These are phyloP conservation scores for Lampropteryx suffumata DNA, from an alignment of 2,888 invertebrate genomes.

Conservation along the genomic window DNA sequence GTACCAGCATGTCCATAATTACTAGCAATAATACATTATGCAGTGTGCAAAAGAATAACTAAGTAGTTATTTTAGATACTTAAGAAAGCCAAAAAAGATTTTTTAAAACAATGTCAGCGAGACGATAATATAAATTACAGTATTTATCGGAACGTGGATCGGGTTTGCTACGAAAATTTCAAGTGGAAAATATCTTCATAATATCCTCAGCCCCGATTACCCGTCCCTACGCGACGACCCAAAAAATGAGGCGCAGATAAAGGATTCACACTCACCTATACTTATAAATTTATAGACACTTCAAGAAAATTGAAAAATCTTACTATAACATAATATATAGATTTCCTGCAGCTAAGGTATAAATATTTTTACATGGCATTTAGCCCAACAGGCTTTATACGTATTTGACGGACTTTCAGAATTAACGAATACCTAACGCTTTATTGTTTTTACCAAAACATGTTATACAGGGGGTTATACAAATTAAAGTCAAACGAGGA, in stretches of 20 bases:
- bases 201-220: constrained; percentile 52
- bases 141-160: constrained; percentile 56
- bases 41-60: too few relatives aligned
- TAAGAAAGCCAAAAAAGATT: constrained; percentile 44
- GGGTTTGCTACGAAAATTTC: constrained; percentile 45
- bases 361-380: too few relatives aligned
- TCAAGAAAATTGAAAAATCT: constrained; percentile 33
- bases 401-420: too few relatives aligned
- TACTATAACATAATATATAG: constrained; percentile 20
- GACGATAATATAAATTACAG: constrained; percentile 62
- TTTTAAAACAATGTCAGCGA: constrained; percentile 46
- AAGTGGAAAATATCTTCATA: constrained; percentile 52
- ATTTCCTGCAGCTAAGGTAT: too few relatives aligned
- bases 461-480: too few relatives aligned
- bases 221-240: constrained; percentile 55
- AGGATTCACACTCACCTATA: constrained; percentile 44
- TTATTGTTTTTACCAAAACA: too few relatives aligned
- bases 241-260: constrained; percentile 60
- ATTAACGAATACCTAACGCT: too few relatives aligned
- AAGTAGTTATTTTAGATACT: too few relatives aligned
- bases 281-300: constrained; percentile 45
- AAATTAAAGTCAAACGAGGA: too few relatives aligned
- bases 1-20: too few relatives aligned
- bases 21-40: too few relatives aligned
- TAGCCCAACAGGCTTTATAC: too few relatives aligned